These are phyloP conservation scores for Danio albolineatus DNA, from an alignment of 2,797 vertebrate genomes.

Conservation along the genomic window DNA sequence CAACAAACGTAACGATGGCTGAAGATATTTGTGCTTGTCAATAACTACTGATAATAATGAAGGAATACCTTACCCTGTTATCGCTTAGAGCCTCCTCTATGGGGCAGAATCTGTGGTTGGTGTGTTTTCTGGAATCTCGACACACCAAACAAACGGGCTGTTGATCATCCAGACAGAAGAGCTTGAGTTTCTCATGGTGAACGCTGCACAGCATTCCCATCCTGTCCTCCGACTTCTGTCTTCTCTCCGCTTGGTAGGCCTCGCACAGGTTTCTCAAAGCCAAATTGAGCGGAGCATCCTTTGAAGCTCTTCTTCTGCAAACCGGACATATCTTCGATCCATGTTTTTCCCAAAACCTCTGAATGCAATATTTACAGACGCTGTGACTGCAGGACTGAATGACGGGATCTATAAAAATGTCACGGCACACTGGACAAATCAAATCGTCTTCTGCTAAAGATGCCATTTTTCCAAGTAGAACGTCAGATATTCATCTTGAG, in stretches of 20 bases:
- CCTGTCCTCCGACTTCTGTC: not conserved
- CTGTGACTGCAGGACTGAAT: not conserved
- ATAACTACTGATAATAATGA: no score
- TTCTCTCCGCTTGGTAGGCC: not conserved
- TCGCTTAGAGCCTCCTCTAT: not conserved
- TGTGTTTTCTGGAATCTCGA: not conserved
- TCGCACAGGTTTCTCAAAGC: not conserved
- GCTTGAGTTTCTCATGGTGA: not conserved
- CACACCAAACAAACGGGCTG: not conserved
- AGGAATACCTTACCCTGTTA: constrained; percentile 5
- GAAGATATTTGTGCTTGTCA: no score
- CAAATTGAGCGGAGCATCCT: not conserved
- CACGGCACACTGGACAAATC: constrained; percentile 20
- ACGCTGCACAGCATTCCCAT: not conserved
- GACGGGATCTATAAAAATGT: constrained; percentile 4
- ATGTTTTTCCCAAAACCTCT: not conserved
- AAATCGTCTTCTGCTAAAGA: not conserved
- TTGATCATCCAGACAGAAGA: constrained; percentile 20
- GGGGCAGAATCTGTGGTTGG: not conserved
- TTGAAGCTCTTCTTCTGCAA: not conserved
- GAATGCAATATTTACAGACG: constrained; percentile 1
- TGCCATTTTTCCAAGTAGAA: not conserved
- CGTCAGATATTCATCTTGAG: no score
- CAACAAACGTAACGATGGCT: no score
- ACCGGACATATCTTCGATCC: not conserved